These are phyloP conservation scores for Lates calcarifer DNA, from an alignment of 2,113 vertebrate genomes.

Conservation along the genomic window DNA sequence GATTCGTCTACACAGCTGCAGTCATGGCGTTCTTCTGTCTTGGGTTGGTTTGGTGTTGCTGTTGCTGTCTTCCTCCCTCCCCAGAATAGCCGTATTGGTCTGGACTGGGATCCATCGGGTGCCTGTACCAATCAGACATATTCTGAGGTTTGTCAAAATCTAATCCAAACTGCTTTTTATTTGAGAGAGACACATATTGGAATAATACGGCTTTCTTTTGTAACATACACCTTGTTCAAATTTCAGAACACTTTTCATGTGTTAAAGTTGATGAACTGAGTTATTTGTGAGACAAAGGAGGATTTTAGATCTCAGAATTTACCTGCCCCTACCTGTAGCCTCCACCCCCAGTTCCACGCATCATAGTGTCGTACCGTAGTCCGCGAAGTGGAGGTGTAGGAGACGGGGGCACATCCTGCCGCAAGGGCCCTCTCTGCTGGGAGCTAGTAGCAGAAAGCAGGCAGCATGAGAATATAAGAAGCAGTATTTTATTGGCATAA, in stretches of 20 bases:
- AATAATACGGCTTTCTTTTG: too few relatives aligned
- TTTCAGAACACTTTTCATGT: background rate
- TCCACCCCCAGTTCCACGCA: conserved; percentile 73
- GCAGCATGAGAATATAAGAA: background rate
- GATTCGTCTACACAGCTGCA: conserved; percentile 87
- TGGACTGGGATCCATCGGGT: conserved; percentile 75
- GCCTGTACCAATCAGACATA: conserved; percentile 72
- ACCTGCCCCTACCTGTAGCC: conserved; percentile 82
- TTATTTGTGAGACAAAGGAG: background rate
- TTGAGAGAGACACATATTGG: background rate
- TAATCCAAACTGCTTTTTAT: background rate
- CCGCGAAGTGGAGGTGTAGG: conserved; percentile 89
- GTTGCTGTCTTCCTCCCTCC: conserved; percentile 72
- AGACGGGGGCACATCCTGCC: conserved; percentile 96
- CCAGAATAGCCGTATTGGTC: conserved; percentile 82
- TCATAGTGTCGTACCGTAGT: conserved; percentile 87
- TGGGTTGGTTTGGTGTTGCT: conserved; percentile 81
- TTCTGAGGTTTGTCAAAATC: background rate
- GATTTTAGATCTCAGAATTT: conserved; percentile 9
- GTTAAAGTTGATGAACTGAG: background rate
- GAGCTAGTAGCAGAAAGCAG: conserved; percentile 54
- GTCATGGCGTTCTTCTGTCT: conserved; percentile 92
- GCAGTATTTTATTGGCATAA: too few relatives aligned
- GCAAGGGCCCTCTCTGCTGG: conserved; percentile 92
- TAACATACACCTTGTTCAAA: background rate